Base-by-base conservation (phyloP, 2,797 vertebrate species). In the Halcyon badia region DNA sequence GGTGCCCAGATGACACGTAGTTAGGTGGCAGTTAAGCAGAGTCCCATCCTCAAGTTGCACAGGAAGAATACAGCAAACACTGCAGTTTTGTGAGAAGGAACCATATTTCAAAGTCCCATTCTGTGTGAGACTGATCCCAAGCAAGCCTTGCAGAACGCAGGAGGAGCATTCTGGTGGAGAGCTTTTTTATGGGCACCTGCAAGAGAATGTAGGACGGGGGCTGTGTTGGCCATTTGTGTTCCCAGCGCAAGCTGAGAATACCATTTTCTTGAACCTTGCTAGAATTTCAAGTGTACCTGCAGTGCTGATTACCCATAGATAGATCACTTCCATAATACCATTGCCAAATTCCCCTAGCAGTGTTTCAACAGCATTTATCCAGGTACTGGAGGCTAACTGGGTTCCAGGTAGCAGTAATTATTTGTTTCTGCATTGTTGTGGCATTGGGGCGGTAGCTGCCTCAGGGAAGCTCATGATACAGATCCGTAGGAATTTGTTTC, bases 131-230 rank as follows among this genome's bases (percentile, higher is more conserved):
- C 6, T 3, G 10, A 25, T 26, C 31, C 48, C 31, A 64, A 11
- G 51, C 24, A 41, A 93, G 22, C 28, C 49, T 22, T 62, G 61
- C 24, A 78, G 57, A 68, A 28, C 0, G 0, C 31, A 72, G 26
- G 19, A 90, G 33, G 21, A 72, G 10, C 11, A 8, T 75, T 86
- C 39, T 30, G 30, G 14, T 31, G 56, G 61, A 54, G 44, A 75
- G 22, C 17, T 66, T 25, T 18, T 86, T 66, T 80, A 37, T 2
- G 62, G 78, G 16, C 62, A 81, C 46, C n/a, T 82, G 26, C 35
- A 58, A 72, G 61, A 65, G 14, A 42, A 26, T 0, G 0, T 31
- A 14, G 44, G 42, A 58, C 37, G n/a, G 44, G 37, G 17, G n/a
- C 42, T 82, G n/a, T 7, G 17, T 78, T 37, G 46, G n/a, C 31